Evolutionary conservation across 1,140 invertebrate species (phyloP).

Genomic region (Pseudoatta argentina): DNA sequence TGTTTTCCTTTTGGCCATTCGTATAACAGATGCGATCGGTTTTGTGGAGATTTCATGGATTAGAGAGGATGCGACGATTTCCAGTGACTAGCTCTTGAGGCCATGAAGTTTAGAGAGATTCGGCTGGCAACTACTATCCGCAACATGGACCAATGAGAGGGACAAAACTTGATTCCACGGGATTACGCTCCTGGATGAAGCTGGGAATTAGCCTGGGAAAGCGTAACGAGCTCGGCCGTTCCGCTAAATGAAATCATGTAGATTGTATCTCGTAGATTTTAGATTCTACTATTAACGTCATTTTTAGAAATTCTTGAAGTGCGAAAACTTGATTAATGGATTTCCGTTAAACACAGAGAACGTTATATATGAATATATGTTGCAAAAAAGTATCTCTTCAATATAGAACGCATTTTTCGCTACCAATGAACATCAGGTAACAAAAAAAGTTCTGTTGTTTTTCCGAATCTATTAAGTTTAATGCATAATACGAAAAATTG

Average conservation of each 20-base stretch:
- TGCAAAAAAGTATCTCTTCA: background rate
- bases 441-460: too few relatives aligned
- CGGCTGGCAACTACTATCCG: conserved; percentile 16
- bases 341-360: background rate
- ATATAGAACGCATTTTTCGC: background rate
- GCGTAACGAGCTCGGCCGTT: conserved; percentile 46
- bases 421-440: too few relatives aligned
- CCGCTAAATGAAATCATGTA: conserved; percentile 52
- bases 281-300: background rate
- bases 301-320: background rate
- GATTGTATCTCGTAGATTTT: conserved; percentile 35
- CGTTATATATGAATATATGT: background rate
- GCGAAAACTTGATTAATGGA: conserved; percentile 5
- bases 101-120: conserved; percentile 25
- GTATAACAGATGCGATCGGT: background rate
- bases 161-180: conserved; percentile 54
- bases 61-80: background rate
- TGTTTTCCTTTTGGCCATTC: background rate
- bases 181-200: conserved; percentile 53
- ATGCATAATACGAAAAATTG: too few relatives aligned
- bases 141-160: conserved; percentile 52
- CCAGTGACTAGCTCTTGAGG: background rate
- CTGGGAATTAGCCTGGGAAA: conserved; percentile 49
- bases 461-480: too few relatives aligned
- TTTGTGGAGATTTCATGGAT: conserved; percentile 19